Percentiles rank a stretch among this genome's conserved stretches.
Evolutionary conservation across 2,113 vertebrate species (phyloP).

Genomic region (Megalops atlanticus): DNA sequence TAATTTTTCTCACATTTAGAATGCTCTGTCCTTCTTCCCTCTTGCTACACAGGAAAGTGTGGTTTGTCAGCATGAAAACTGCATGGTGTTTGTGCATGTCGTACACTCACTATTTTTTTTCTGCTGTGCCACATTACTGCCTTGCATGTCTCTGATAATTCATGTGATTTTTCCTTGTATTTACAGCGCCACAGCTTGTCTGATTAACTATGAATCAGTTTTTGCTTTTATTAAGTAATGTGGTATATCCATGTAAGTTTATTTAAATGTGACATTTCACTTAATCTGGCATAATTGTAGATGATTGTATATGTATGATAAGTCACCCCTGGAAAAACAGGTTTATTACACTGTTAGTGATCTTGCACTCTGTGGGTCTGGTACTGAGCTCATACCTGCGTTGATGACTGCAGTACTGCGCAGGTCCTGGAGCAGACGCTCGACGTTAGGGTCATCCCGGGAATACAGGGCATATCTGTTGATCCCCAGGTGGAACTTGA

Average conservation of each 20-base stretch:
- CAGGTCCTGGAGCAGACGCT: constrained; percentile 79
- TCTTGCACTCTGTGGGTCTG: background rate
- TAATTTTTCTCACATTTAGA: background rate
- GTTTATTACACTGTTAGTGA: too few species aligned
- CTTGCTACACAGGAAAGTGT: background rate
- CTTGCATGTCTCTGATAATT: background rate
- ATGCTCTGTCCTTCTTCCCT: background rate
- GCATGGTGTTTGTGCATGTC: background rate
- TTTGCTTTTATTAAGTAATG: background rate
- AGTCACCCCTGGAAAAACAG: too few species aligned
- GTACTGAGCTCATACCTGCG: constrained; percentile 68
- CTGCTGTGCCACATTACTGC: background rate
- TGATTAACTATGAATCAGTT: background rate
- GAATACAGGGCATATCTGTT: constrained; percentile 82
- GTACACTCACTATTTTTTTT: background rate
- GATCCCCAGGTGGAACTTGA: constrained; percentile 91
- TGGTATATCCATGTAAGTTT: too few species aligned
- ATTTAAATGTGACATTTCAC: too few species aligned
- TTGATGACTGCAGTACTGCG: constrained; percentile 63
- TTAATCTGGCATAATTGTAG: too few species aligned
- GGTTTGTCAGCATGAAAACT: background rate
- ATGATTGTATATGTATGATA: too few species aligned
- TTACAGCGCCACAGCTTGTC: background rate
- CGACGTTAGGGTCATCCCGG: constrained; percentile 67
- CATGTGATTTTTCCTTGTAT: background rate